These are phyloP conservation scores for Sebastes baramenuke DNA, from an alignment of 2,797 vertebrate genomes.

Conservation along the genomic window DNA sequence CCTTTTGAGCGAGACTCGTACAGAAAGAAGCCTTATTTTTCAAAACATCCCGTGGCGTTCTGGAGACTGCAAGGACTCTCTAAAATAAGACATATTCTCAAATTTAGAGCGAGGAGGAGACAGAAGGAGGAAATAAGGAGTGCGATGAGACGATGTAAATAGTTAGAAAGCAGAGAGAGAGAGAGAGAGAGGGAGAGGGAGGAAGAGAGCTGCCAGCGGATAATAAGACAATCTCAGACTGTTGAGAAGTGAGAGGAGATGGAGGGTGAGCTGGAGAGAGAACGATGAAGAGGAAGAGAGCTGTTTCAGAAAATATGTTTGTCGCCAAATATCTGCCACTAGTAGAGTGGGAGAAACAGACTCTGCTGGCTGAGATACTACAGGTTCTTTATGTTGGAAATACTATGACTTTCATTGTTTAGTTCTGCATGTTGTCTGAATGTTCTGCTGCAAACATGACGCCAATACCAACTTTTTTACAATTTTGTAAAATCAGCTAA, in stretches of 20 bases:
- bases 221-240: conserved; percentile 3
- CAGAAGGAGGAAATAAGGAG: not conserved
- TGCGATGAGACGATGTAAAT: not conserved
- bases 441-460: not conserved
- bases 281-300: not conserved
- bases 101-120: not conserved
- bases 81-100: conserved; percentile 24
- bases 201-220: conserved; percentile 5
- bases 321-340: not conserved
- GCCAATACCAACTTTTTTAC: no score
- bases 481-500: accelerated
- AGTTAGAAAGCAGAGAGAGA: not conserved
- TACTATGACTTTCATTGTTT: not conserved
- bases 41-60: conserved; percentile 24
- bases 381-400: not conserved
- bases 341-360: not conserved
- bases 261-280: not conserved
- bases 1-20: conserved; percentile 6
- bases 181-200: not conserved
- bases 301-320: not conserved
- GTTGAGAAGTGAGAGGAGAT: not conserved
- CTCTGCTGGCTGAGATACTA: not conserved
- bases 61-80: not conserved
- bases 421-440: not conserved
- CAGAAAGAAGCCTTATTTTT: conserved; percentile 18